Evolutionary conservation across 2,888 invertebrate species (phyloP).

Genomic region (Andrena bucephala): DNA sequence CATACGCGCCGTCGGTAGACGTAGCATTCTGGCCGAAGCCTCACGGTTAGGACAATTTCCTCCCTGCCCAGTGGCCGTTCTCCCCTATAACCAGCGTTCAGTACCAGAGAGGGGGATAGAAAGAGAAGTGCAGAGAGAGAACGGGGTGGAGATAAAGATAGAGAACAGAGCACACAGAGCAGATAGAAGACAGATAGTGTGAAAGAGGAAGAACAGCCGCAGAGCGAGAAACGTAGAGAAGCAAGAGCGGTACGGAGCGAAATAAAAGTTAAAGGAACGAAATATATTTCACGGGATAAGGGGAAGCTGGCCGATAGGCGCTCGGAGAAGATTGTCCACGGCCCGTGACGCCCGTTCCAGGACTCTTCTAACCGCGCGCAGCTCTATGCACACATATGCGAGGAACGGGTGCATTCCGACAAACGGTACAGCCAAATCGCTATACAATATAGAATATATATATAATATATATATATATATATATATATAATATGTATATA

Average conservation of each 20-base stretch:
- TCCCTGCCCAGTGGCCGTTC: not conserved
- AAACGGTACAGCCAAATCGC: slow-evolving; percentile 56
- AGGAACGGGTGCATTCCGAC: slow-evolving; percentile 61
- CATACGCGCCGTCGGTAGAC: slow-evolving; percentile 1
- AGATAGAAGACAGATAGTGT: not conserved
- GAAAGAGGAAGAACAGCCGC: not conserved
- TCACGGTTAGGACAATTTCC: slow-evolving; percentile 15
- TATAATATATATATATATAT: slow-evolving; percentile 32
- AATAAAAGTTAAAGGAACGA: not conserved
- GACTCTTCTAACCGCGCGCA: slow-evolving; percentile 3
- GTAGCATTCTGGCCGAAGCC: not conserved
- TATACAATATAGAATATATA: slow-evolving; percentile 46
- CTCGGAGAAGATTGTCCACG: slow-evolving; percentile 3
- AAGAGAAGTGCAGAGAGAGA: not conserved
- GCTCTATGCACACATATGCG: slow-evolving; percentile 47
- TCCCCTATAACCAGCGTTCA: not conserved
- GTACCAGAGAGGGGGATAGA: not conserved
- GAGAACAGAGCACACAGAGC: no score
- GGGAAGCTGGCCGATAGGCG: no score
- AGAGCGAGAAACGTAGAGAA: slow-evolving; percentile 1
- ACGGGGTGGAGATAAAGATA: not conserved
- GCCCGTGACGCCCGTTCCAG: not conserved
- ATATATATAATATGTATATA: slow-evolving; percentile 32
- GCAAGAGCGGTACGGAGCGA: not conserved
- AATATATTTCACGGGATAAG: not conserved